A percentile compares a stretch with the other conserved stretches of the same genome.
phyloP scores from a whole-genome alignment of 2,113 vertebrate genomes.

The Poeciliopsis retropinna region DNA sequence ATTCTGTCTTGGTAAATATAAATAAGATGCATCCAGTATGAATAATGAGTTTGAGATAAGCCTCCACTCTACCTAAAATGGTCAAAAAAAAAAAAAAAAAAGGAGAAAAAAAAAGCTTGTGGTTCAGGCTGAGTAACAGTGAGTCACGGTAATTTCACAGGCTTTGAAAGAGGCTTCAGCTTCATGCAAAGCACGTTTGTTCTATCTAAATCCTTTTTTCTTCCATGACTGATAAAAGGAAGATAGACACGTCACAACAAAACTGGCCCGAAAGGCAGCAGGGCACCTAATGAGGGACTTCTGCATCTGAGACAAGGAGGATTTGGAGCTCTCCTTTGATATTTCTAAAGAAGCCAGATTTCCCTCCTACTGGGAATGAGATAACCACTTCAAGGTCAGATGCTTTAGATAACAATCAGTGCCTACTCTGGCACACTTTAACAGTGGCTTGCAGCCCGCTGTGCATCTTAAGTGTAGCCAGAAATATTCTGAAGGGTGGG shows the following conservation, averaged over 20 bases:
- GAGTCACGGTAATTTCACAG: constrained; percentile 43
- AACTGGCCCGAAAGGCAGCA: constrained; percentile 52
- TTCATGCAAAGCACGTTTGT: constrained; percentile 62
- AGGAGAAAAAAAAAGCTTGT: constrained; percentile 8
- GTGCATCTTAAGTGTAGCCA: constrained; percentile 42
- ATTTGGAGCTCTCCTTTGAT: constrained; percentile 65
- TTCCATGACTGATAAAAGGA: constrained; percentile 63
- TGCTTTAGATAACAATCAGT: constrained; percentile 71
- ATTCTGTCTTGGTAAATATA: constrained; percentile 30
- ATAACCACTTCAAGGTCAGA: constrained; percentile 75
- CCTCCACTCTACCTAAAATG: constrained; percentile 31
- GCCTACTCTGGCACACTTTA: constrained; percentile 54
- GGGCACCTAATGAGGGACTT: constrained; percentile 69
- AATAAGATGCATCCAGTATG: constrained; percentile 41
- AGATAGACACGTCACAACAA: constrained; percentile 53
- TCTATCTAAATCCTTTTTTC: constrained; percentile 60
- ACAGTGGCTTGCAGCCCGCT: constrained; percentile 54
- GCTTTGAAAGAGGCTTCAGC: constrained; percentile 32
- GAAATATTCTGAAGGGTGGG: constrained; percentile 49
- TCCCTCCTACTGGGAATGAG: constrained; percentile 56
- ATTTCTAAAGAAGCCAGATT: constrained; percentile 58
- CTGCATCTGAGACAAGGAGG: constrained; percentile 63
- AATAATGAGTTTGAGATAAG: constrained; percentile 57
- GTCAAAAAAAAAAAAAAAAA: constrained; percentile 26
- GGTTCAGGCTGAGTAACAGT: constrained; percentile 47